Conservation (phyloP, 2,888 invertebrate genomes). For the Stenolophus ochropezus region DNA sequence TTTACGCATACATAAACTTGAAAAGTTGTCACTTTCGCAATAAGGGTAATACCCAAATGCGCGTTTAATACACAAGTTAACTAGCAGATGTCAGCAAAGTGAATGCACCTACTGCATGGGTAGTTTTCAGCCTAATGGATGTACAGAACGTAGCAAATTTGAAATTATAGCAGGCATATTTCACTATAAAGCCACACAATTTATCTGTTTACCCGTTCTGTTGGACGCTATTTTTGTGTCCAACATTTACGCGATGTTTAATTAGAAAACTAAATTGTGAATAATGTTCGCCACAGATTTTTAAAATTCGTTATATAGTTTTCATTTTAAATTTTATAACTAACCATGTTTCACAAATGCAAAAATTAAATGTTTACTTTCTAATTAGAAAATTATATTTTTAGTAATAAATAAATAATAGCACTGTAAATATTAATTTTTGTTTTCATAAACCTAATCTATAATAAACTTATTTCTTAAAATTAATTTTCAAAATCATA, state of each 20-base stretch:
- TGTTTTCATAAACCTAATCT: too few relatives aligned
- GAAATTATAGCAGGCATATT: constrained; percentile 42
- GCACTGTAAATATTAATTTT: too few relatives aligned
- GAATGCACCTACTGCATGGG: constrained; percentile 6
- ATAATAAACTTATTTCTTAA: too few relatives aligned
- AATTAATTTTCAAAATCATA: too few relatives aligned
- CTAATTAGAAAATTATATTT: too few relatives aligned
- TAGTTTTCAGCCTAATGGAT: constrained; percentile 15
- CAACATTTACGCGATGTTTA: not conserved
- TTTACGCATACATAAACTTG: constrained; percentile 8
- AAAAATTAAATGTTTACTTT: too few relatives aligned
- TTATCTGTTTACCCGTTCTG: not conserved
- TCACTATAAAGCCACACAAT: constrained; percentile 22
- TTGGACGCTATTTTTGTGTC: not conserved
- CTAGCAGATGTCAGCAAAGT: constrained; percentile 1
- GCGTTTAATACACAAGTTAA: constrained; percentile 4
- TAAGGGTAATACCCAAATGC: not conserved
- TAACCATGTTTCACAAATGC: too few relatives aligned
- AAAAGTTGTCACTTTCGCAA: constrained; percentile 1
- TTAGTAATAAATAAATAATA: too few relatives aligned
- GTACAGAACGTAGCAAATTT: constrained; percentile 43
- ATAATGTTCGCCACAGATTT: not conserved
- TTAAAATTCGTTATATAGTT: not conserved
- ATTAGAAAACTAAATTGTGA: constrained; percentile 15
- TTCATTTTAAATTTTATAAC: not conserved